A percentile compares a stretch with the other conserved stretches of the same genome.
phyloP scores from a whole-genome alignment of 2,113 vertebrate species.

The Bos taurus region DNA sequence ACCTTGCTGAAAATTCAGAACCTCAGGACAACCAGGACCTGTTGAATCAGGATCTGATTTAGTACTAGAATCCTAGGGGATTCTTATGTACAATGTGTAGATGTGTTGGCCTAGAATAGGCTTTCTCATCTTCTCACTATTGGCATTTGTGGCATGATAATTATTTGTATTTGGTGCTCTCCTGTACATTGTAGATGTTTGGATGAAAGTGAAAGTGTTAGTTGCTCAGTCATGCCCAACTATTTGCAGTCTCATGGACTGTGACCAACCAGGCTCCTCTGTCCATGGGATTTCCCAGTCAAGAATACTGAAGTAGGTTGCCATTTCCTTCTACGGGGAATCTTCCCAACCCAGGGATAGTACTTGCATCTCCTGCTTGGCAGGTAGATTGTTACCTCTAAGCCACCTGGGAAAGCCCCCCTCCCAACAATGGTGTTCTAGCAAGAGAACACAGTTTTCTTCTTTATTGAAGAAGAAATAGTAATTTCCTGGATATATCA shows the following conservation, averaged over 20 bases:
- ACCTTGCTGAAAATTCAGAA: not conserved
- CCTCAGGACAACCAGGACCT: not conserved
- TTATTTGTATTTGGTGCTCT: not conserved
- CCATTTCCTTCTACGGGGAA: too few species aligned
- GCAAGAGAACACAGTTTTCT: not conserved
- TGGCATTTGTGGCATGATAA: not conserved
- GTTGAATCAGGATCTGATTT: not conserved
- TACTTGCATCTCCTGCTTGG: too few species aligned
- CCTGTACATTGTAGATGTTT: not conserved
- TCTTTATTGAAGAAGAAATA: not conserved
- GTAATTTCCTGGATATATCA: not conserved
- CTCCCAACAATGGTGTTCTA: not conserved
- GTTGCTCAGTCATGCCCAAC: too few species aligned
- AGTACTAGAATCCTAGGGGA: not conserved
- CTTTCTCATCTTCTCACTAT: not conserved
- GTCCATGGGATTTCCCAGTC: too few species aligned
- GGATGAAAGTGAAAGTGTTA: not conserved
- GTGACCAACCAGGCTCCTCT: not conserved
- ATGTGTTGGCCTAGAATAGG: not conserved
- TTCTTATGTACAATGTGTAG: not conserved
- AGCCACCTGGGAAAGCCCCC: too few species aligned
- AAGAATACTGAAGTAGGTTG: too few species aligned
- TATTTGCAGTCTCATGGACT: not conserved
- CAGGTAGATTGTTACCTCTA: too few species aligned
- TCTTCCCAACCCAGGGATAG: too few species aligned